phyloP scores from a whole-genome alignment of 2,113 vertebrate genomes.

The Xiphorhynchus elegans region DNA sequence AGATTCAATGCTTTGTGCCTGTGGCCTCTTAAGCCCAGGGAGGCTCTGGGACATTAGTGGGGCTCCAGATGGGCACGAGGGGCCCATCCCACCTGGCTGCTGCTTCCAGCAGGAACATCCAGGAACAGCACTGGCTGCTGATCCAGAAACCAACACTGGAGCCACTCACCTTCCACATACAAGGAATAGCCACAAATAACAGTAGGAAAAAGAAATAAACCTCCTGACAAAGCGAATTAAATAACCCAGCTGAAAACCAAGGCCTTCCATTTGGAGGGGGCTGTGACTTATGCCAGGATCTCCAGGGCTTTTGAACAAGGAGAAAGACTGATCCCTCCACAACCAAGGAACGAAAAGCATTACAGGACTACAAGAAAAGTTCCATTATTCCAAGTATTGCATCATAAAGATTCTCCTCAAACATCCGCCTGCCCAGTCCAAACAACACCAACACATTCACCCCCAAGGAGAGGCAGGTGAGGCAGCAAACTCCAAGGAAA shows the following conservation, averaged over 20 bases:
- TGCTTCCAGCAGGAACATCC: background rate
- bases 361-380: background rate
- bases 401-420: constrained; percentile 4
- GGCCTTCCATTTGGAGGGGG: background rate
- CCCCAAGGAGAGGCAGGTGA: background rate
- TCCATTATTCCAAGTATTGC: background rate
- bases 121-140: background rate
- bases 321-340: background rate
- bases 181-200: background rate
- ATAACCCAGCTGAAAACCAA: background rate
- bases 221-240: background rate
- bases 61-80: background rate
- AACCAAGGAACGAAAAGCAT: background rate
- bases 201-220: accelerated
- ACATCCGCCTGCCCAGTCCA: background rate
- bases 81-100: background rate
- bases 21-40: background rate
- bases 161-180: background rate
- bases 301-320: background rate
- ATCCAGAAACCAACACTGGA: background rate
- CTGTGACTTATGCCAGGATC: background rate
- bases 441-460: background rate
- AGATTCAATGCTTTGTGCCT: background rate
- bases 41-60: background rate
- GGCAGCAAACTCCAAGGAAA: background rate